Conservation (phyloP, 1,140 invertebrate species). For the Antheraea mylitta region DNA sequence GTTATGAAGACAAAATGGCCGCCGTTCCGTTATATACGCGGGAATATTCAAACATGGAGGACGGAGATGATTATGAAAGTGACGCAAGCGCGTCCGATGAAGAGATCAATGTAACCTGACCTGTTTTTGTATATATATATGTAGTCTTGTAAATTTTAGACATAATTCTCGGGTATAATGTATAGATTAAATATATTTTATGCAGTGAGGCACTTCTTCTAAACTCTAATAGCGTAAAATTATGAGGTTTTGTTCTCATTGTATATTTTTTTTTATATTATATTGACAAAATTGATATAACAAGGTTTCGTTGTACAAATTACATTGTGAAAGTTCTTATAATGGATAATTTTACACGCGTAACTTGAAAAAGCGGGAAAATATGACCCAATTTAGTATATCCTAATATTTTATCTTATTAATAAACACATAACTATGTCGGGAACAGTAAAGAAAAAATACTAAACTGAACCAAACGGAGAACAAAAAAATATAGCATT, state of each 20-base stretch:
- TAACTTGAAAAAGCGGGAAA: too few species aligned
- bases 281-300: too few species aligned
- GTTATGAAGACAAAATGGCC: conserved; percentile 65
- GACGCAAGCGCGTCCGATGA: conserved; percentile 88
- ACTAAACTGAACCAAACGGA: too few species aligned
- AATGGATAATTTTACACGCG: too few species aligned
- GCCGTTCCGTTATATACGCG: conserved; percentile 52
- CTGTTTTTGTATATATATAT: conserved; percentile 46
- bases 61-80: conserved; percentile 81
- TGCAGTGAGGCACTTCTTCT: not conserved
- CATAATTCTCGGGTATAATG: not conserved
- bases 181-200: conserved; percentile 18
- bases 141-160: conserved; percentile 16
- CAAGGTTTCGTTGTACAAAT: too few species aligned
- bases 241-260: not conserved
- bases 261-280: too few species aligned
- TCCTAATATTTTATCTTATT: too few species aligned
- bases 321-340: too few species aligned
- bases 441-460: too few species aligned
- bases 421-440: too few species aligned
- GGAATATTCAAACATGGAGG: conserved; percentile 78
- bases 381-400: too few species aligned
- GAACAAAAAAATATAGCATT: too few species aligned
- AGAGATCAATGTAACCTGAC: conserved; percentile 91
- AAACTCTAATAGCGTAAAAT: not conserved